Percentiles rank a stretch among this genome's conserved stretches.
phyloP scores from a whole-genome alignment of 2,888 invertebrate genomes.

The Polyommatus icarus region DNA sequence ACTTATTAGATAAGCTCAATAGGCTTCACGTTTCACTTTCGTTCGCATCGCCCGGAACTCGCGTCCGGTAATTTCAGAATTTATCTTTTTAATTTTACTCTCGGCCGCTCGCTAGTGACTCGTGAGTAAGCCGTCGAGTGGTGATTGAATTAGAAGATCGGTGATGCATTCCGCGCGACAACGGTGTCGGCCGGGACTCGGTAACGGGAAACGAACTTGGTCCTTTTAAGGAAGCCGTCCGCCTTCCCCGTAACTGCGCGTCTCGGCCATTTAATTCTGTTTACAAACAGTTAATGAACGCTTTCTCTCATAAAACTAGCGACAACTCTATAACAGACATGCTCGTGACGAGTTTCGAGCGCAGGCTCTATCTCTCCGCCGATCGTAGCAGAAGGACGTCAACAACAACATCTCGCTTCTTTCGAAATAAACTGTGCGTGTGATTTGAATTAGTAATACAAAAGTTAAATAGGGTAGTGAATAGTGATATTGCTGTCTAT shows the following conservation, averaged over 20 bases:
- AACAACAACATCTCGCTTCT: neutral
- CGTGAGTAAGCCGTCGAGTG: neutral
- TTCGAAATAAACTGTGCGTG: neutral
- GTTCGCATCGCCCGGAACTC: neutral
- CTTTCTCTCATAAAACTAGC: constrained; percentile 41
- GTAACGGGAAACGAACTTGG: constrained; percentile 65
- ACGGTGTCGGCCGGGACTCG: constrained; percentile 59
- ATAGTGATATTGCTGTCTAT: neutral
- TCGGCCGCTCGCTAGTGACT: neutral
- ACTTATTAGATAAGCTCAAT: constrained; percentile 17
- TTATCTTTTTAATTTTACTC: constrained; percentile 13
- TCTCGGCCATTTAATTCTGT: constrained; percentile 46
- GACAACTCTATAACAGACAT: constrained; percentile 32
- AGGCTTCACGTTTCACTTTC: constrained; percentile 2
- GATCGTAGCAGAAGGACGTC: constrained; percentile 14
- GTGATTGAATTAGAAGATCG: constrained; percentile 31
- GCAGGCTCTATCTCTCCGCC: neutral
- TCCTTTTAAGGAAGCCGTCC: constrained; percentile 68
- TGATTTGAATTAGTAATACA: neutral
- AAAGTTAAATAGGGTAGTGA: neutral
- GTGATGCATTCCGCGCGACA: constrained; percentile 54
- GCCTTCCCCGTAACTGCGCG: constrained; percentile 49
- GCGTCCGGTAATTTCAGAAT: constrained; percentile 1
- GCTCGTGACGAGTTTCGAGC: neutral
- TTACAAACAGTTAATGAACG: constrained; percentile 54